Evolutionary conservation across 2,797 vertebrate genomes (phyloP).

Genomic region (Protonibea diacanthus): DNA sequence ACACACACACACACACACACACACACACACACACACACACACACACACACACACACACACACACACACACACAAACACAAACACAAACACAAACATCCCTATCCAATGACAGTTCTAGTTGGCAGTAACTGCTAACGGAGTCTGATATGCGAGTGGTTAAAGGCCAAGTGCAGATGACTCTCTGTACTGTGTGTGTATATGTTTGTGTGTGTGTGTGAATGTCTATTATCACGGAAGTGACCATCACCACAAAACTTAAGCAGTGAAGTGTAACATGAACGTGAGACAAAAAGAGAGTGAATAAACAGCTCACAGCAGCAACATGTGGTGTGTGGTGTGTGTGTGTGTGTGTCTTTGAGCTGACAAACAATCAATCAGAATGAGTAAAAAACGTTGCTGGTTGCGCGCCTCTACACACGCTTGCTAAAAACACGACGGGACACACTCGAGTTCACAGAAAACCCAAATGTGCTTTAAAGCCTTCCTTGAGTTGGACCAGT

Average conservation of each 20-base stretch:
- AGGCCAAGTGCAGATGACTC: slow-evolving; percentile 38
- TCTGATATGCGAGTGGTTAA: slow-evolving; percentile 28
- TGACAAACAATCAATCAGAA: slow-evolving; percentile 55
- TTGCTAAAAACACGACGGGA: slow-evolving; percentile 44
- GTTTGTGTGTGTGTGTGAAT: slow-evolving; percentile 2
- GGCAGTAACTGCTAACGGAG: slow-evolving; percentile 45
- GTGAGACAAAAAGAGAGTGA: slow-evolving; percentile 37
- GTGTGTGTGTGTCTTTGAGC: slow-evolving; percentile 33
- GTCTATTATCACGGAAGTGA: slow-evolving; percentile 22
- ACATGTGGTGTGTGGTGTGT: slow-evolving; percentile 22
- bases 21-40: not conserved
- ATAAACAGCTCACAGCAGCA: slow-evolving; percentile 36
- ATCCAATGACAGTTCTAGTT: slow-evolving; percentile 20
- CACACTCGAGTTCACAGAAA: slow-evolving; percentile 39
- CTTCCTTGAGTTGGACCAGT: slow-evolving; percentile 13
- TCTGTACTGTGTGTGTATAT: not conserved
- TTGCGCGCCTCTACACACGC: slow-evolving; percentile 52
- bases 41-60: not conserved
- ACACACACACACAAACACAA: not conserved
- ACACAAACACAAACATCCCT: not conserved
- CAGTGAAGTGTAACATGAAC: slow-evolving; percentile 19
- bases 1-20: not conserved
- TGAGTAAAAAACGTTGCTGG: slow-evolving; percentile 79
- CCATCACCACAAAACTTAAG: slow-evolving; percentile 27
- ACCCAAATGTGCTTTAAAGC: slow-evolving; percentile 70